Base-by-base conservation (phyloP, 1,140 invertebrate species). In the Tetramorium simillimum region DNA sequence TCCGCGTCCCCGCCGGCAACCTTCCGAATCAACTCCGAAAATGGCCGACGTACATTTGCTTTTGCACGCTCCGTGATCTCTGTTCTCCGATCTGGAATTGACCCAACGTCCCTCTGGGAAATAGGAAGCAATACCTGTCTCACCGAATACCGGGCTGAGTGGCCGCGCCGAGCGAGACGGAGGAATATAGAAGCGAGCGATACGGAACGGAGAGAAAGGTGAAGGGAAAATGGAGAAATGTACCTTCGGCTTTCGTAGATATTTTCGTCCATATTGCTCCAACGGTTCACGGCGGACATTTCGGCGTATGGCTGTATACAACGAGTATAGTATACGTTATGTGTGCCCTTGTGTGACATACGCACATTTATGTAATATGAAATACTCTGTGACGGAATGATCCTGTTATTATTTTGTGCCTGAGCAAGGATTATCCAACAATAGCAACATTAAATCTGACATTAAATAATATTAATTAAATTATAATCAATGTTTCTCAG, bases 101-200 rank as follows among this genome's bases (percentile, higher is more conserved):
- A 91, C 91, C 88, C 62, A 87, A 82, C 21, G 65, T 67, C 90
- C 92, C 91, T 92, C 53, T 86, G 93, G 93, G 93, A 94, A 93
- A 94, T 93, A 93, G 84, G 86, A 87, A 90, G 89, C 88, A 81
- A 91, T 90, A 89, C 86, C 80, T 88, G 87, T 56, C 51, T 65
- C 58, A 58, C 43, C 56, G 62, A 65, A 84, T 78, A 78, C 37
- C 3, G 33, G 82, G n/a, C 67, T 28, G 63, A 73, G 53, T 62
- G 46, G 76, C 62, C 84, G 21, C 49, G 24, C 24, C 63, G 60
- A 51, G 33, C 49, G 12, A n/a, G n/a, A 43, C n/a, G 7, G 56
- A 53, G 43, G 46, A 58, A 77, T 43, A 72, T 28, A 37, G 56
- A 70, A 67, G 46, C 12, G n/a, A 43, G 49, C n/a, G 28, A 49